These are phyloP conservation scores for Simalia tracyae DNA, from an alignment of 2,797 vertebrate genomes.

Conservation along the genomic window DNA sequence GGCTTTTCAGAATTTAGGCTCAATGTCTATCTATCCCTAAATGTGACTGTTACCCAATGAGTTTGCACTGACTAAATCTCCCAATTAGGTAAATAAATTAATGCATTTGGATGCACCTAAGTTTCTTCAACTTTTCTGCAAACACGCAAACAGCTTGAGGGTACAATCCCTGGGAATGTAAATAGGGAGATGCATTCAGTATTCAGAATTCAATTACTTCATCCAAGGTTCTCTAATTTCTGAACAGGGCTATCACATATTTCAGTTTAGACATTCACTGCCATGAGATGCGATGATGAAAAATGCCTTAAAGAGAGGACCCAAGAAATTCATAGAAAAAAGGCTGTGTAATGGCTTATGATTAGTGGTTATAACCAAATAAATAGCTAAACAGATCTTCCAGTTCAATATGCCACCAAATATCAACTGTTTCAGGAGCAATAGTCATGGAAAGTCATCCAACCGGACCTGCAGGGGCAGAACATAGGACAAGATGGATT, in stretches of 20 bases:
- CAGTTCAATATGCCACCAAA: background rate
- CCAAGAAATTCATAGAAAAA: background rate
- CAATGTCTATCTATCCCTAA: background rate
- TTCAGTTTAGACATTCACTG: background rate
- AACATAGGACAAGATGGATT: background rate
- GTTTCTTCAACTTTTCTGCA: background rate
- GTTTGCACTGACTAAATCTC: background rate
- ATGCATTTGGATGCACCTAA: background rate
- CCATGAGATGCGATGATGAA: background rate
- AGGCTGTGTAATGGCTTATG: background rate
- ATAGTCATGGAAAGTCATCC: background rate
- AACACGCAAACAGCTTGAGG: background rate
- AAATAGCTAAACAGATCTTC: background rate
- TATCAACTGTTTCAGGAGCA: background rate
- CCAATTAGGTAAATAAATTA: background rate
- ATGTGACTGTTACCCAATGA: background rate
- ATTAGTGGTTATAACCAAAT: background rate
- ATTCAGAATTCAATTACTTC: no score
- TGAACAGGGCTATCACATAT: background rate
- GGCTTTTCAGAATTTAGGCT: background rate
- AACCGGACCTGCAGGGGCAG: background rate
- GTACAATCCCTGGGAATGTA: background rate
- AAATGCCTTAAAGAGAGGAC: background rate
- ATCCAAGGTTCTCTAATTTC: background rate
- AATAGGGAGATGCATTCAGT: no score